Percentiles rank a stretch among this genome's conserved stretches.
Evolutionary conservation across 64 coral and sea anemone species (phyloP).

Genomic region (Actinia tenebrosa): DNA sequence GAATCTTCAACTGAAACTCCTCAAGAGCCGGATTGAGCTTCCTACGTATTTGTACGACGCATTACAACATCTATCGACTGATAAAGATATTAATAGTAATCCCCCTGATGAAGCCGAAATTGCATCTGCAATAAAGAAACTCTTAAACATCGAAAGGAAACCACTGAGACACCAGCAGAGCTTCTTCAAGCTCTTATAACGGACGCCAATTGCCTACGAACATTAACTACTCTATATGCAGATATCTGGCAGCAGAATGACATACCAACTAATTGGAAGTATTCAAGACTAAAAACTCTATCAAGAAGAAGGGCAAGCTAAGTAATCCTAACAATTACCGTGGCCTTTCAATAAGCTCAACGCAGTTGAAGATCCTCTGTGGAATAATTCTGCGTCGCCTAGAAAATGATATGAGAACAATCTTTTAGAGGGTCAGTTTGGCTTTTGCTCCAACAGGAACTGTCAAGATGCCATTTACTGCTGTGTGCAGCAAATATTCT

Average conservation of each 20-base stretch:
- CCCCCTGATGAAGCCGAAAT: too few relatives aligned
- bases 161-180: too few relatives aligned
- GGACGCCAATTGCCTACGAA: background rate
- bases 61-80: too few relatives aligned
- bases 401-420: background rate
- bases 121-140: too few relatives aligned
- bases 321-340: constrained; percentile 6
- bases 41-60: too few relatives aligned
- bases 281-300: background rate
- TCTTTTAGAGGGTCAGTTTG: background rate
- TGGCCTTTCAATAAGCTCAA: constrained; percentile 1
- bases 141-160: too few relatives aligned
- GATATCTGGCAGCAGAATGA: constrained; percentile 14
- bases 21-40: too few relatives aligned
- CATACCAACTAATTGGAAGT: constrained; percentile 1
- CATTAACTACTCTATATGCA: background rate
- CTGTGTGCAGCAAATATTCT: too few relatives aligned
- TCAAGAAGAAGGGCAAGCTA: background rate
- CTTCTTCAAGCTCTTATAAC: too few relatives aligned
- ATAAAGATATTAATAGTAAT: too few relatives aligned
- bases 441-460: background rate
- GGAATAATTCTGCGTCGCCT: background rate
- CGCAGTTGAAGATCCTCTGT: background rate
- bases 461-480: constrained; percentile 3
- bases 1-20: too few relatives aligned